Evolutionary conservation across 1,140 invertebrate species (phyloP), one percentile per base, ranked within the genome.

Genomic region (Hypsibius dujardini): DNA sequence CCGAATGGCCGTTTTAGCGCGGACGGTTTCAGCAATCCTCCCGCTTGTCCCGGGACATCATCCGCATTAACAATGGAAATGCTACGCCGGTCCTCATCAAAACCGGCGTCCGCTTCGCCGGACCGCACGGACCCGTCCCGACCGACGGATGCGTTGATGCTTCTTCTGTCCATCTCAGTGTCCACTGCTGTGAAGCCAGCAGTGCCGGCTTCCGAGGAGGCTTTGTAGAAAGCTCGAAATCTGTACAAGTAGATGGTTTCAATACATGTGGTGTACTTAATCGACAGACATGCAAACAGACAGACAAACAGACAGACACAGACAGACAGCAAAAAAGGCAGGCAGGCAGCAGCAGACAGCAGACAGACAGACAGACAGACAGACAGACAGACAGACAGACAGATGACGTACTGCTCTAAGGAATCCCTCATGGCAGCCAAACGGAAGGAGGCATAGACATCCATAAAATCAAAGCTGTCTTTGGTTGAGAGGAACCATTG

Each of bases 401-500:
- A 28, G 28, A 28, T 28, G 28, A 28, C 28, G 28, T 74, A 82
- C 75, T 87, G 82, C 73, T 86, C 85, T 50, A 94, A 79, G 2
- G 90, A 90, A 73, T 85, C 84, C 42, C 86, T 81, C 1, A 95
- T 84, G 70, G 89, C 86, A 40, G 84, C 84, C 1, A 88, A 88
- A 42, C 92, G 81, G 1, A 90, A 85, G 47, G 84, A 82, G 2
- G 87, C 86, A 77, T 94, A 91, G 46, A 91, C 85, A 75, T 88
- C 86, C 46, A 86, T 85, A 74, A 88, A 90, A 74, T 90, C 88
- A 46, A 74, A 74, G 71, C 87, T 84, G 40, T 86, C 83, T 69
- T 87, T 87, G 76, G 90, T 87, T 73, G 86, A 85, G 7, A 92
- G 80, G 7, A 87, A 82, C 93, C 93, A 96, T 46, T 85, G 84